A percentile compares a stretch with the other conserved stretches of the same genome.
Evolutionary conservation across 2,113 vertebrate genomes (phyloP).

Genomic region (Labeo rohita): DNA sequence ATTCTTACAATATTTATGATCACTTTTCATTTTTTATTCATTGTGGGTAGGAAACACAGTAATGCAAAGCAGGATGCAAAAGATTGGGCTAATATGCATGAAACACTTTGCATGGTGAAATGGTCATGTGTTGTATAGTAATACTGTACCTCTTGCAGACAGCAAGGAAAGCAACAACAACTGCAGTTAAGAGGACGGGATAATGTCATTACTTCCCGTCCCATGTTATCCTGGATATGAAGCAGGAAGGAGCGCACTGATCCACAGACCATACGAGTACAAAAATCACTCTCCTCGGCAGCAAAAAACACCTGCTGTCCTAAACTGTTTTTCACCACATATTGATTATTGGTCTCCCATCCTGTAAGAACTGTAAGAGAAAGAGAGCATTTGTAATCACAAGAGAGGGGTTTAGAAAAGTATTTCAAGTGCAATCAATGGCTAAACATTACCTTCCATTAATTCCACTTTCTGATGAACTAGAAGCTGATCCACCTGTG

Average conservation of each 20-base stretch:
- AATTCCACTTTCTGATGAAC: conserved; percentile 87
- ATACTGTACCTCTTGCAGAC: conserved; percentile 79
- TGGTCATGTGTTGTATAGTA: not conserved
- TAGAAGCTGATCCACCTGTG: conserved; percentile 84
- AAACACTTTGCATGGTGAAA: not conserved
- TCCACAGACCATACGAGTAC: conserved; percentile 73
- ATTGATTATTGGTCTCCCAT: conserved; percentile 82
- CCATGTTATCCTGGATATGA: conserved; percentile 76
- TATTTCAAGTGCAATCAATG: not conserved
- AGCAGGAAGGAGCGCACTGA: conserved; percentile 75
- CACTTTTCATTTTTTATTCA: not conserved
- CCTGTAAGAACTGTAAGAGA: conserved; percentile 70
- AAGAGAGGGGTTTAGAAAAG: not conserved
- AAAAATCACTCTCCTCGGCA: conserved; percentile 76
- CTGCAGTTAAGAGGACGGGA: conserved; percentile 74
- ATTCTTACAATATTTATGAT: not conserved
- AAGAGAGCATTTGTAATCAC: not conserved
- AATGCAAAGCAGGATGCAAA: not conserved
- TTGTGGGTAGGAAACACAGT: not conserved
- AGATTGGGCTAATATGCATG: not conserved
- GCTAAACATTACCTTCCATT: conserved; percentile 78
- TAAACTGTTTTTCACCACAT: conserved; percentile 79
- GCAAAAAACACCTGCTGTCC: conserved; percentile 83
- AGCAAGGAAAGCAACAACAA: conserved; percentile 80
- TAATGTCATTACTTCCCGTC: conserved; percentile 74